phyloP scores from a whole-genome alignment of 2,113 vertebrate genomes.

The Xenopus laevis region DNA sequence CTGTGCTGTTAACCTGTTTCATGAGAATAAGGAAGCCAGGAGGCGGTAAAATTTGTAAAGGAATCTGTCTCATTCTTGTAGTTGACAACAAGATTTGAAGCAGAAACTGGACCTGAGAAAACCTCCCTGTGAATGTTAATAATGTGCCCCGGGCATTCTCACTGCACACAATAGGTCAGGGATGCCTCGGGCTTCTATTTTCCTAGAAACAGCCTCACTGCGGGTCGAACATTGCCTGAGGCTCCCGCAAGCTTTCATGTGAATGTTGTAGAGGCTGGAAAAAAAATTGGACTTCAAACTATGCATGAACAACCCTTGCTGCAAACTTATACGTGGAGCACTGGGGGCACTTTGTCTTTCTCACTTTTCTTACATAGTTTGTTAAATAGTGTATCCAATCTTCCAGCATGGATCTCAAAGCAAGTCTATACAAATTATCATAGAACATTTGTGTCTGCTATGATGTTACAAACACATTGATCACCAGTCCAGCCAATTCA shows the following conservation, averaged over 20 bases:
- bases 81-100: too few relatives aligned
- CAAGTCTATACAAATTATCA: too few relatives aligned
- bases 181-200: slow-evolving; percentile 19
- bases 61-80: too few relatives aligned
- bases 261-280: slow-evolving; percentile 4
- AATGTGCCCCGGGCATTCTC: slow-evolving; percentile 27
- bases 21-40: too few relatives aligned
- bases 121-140: slow-evolving; percentile 19
- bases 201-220: slow-evolving; percentile 21
- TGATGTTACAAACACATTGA: not conserved
- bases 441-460: too few relatives aligned
- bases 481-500: slow-evolving; percentile 3
- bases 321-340: slow-evolving; percentile 2
- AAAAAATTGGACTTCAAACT: slow-evolving; percentile 34
- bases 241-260: slow-evolving; percentile 26
- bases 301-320: slow-evolving; percentile 17
- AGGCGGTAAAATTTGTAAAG: too few relatives aligned
- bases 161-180: slow-evolving; percentile 17
- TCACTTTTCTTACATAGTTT: not conserved
- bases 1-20: too few relatives aligned
- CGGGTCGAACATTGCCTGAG: slow-evolving; percentile 26
- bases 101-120: slow-evolving; percentile 7
- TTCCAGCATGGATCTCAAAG: not conserved
- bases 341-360: not conserved
- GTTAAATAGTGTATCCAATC: not conserved